phyloP scores from a whole-genome alignment of 30 jellyfish, hydroid and myxozoan genomes.

The Pelagia noctiluca region DNA sequence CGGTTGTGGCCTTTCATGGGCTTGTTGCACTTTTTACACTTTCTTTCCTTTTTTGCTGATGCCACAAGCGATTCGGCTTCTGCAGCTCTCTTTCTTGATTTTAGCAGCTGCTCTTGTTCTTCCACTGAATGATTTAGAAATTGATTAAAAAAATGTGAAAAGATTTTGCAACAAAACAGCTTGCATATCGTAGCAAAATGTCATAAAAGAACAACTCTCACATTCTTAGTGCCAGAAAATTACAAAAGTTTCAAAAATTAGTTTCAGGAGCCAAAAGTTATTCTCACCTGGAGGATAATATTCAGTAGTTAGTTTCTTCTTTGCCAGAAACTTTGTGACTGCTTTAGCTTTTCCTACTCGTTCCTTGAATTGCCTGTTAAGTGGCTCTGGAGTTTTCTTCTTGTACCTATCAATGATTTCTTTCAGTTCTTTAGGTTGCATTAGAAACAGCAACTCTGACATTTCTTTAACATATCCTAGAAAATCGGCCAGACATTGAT shows the following conservation, averaged over 20 bases:
- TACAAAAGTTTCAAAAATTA: no score
- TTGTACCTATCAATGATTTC: constrained; percentile 18
- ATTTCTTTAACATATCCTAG: constrained; percentile 18
- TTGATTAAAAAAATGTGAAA: no score
- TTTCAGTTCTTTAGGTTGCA: constrained; percentile 17
- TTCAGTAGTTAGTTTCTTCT: constrained; percentile 34
- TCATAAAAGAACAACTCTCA: not conserved
- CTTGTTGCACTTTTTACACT: no score
- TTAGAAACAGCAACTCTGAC: constrained; percentile 18
- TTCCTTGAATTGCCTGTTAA: constrained; percentile 36
- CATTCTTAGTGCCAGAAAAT: constrained; percentile 21
- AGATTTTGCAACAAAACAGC: no score
- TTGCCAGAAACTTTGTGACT: constrained; percentile 30
- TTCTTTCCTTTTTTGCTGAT: no score
- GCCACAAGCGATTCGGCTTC: no score
- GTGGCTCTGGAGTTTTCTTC: constrained; percentile 36
- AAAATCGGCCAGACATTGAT: constrained; percentile 10
- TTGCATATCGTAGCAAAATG: no score
- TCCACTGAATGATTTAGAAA: constrained; percentile 23
- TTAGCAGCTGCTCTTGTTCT: constrained; percentile 23
- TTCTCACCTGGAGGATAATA: constrained; percentile 45
- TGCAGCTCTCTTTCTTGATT: no score
- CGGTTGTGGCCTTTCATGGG: no score
- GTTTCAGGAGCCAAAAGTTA: constrained; percentile 21
- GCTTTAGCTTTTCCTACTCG: no score